A percentile compares a stretch with the other conserved stretches of the same genome.
phyloP scores from a whole-genome alignment of 37 sponge, comb jelly and placozoan genomes.

The Agelas oroides region DNA sequence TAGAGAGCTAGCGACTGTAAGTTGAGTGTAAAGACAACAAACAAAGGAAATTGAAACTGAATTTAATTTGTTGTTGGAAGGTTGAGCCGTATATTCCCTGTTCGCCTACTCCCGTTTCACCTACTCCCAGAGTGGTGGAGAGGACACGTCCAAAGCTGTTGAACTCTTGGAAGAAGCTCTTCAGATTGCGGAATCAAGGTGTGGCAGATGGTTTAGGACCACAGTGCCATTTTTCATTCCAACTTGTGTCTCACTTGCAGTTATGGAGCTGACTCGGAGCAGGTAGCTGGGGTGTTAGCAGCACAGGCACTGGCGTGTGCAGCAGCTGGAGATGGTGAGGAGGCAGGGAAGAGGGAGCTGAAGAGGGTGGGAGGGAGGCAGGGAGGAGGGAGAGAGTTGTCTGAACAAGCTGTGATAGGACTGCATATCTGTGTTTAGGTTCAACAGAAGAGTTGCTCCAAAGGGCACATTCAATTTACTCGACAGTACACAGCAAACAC shows the following conservation, averaged over 20 bases:
- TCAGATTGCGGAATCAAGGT: conserved; percentile 16
- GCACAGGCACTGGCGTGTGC: neutral
- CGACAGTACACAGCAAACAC: neutral
- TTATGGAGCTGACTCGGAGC: conserved; percentile 22
- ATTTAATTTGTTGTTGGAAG: neutral
- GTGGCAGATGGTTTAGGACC: neutral
- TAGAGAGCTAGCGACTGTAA: conserved; percentile 21
- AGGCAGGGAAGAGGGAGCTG: neutral
- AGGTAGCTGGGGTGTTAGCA: neutral
- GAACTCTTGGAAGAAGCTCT: conserved; percentile 15
- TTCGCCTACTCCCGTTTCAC: too few relatives aligned
- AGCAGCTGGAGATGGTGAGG: neutral
- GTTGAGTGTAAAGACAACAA: too few relatives aligned
- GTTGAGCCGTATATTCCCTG: too few relatives aligned
- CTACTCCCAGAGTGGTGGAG: neutral
- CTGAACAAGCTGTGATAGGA: neutral
- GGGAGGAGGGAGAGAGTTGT: neutral
- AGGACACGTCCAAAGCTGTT: neutral
- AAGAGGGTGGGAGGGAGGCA: neutral
- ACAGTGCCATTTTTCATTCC: neutral
- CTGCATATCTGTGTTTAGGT: neutral
- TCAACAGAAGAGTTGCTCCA: neutral
- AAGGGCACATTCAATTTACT: conserved; percentile 20
- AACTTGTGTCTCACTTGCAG: neutral
- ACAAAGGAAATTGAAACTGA: too few relatives aligned